Conservation (phyloP, 2,113 vertebrate species). For the Apteryx owenii region DNA sequence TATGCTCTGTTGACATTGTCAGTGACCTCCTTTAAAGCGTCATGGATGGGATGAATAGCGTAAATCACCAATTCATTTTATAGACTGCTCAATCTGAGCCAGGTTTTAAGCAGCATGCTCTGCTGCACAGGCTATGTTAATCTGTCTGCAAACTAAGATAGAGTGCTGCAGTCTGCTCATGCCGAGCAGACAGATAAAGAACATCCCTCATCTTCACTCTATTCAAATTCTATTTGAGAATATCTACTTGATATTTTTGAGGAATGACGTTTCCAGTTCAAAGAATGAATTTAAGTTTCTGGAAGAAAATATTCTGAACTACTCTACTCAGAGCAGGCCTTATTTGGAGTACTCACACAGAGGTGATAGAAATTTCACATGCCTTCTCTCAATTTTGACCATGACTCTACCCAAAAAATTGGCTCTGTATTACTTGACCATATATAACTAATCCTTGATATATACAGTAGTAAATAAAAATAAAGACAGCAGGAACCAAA, state of each 20-base stretch:
- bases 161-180: not conserved
- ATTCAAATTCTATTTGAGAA: not conserved
- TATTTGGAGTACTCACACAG: not conserved
- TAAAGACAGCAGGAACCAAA: conserved; percentile 33
- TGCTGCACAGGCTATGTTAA: not conserved
- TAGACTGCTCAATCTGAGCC: conserved; percentile 65
- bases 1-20: not conserved
- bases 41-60: conserved; percentile 44
- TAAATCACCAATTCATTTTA: conserved; percentile 60
- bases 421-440: not conserved
- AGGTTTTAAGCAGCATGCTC: not conserved
- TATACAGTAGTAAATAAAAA: conserved; percentile 18
- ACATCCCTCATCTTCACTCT: not conserved
- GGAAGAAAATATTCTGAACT: not conserved
- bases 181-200: not conserved
- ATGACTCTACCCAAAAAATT: not conserved
- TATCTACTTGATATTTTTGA: not conserved
- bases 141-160: not conserved
- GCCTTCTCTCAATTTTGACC: not conserved
- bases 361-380: not conserved
- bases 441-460: not conserved
- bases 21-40: conserved; percentile 53
- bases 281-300: not conserved
- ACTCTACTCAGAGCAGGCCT: not conserved
- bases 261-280: not conserved